A percentile compares a stretch with the other conserved stretches of the same genome.
phyloP scores from a whole-genome alignment of 2,888 invertebrate species.

The Nysson spinosus region DNA sequence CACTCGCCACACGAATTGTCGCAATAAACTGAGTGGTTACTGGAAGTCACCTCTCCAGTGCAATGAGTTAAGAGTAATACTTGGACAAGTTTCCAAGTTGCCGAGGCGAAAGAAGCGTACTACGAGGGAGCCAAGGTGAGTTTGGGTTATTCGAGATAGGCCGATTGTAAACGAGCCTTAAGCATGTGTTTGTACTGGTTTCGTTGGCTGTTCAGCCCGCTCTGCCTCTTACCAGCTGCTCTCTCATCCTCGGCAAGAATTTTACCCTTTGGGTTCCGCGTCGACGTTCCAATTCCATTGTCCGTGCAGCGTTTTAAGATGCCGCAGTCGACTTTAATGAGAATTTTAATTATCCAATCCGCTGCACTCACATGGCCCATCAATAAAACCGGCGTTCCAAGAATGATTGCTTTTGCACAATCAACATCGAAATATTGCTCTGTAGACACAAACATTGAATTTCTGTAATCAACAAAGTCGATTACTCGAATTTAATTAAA shows the following conservation, averaged over 20 bases:
- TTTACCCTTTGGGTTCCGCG: conserved; percentile 38
- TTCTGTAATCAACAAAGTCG: conserved; percentile 4
- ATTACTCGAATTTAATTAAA: conserved; percentile 27
- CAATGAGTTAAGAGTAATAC: too few relatives aligned
- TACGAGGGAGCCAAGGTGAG: conserved; percentile 8
- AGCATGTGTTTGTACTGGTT: conserved; percentile 44
- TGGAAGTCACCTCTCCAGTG: too few relatives aligned
- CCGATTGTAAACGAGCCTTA: conserved; percentile 53
- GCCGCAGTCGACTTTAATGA: conserved; percentile 61
- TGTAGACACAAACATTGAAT: too few relatives aligned
- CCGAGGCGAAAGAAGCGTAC: conserved; percentile 29
- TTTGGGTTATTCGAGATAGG: conserved; percentile 34
- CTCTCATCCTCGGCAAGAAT: conserved; percentile 19
- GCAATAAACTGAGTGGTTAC: too few relatives aligned
- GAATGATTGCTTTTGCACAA: conserved; percentile 44
- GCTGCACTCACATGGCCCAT: conserved; percentile 18
- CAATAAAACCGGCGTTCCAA: conserved; percentile 43
- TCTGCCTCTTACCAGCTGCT: conserved; percentile 36
- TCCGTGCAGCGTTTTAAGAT: conserved; percentile 61
- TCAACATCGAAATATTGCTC: conserved; percentile 34
- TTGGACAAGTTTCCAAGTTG: conserved; percentile 39
- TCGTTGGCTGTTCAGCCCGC: conserved; percentile 45
- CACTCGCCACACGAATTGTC: too few relatives aligned
- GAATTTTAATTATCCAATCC: conserved; percentile 68
- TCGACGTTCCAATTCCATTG: conserved; percentile 57